Conservation (phyloP, 2,797 vertebrate genomes). For the Pangasius mekongensis region DNA sequence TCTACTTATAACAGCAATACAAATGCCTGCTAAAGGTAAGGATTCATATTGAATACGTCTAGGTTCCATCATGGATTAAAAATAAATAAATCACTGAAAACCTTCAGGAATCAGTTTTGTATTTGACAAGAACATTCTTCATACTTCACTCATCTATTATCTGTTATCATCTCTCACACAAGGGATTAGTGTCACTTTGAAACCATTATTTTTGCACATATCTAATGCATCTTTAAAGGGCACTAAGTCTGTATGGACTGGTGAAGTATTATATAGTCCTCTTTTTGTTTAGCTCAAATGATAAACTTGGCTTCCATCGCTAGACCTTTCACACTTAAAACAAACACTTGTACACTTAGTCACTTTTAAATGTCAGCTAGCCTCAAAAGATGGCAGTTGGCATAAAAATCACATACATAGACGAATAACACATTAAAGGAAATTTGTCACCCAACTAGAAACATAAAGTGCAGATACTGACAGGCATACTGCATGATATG, state of each 20-base stretch:
- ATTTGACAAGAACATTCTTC: neutral
- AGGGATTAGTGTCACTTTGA: neutral
- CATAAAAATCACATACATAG: conserved; percentile 48
- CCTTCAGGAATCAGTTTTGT: neutral
- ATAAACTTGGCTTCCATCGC: conserved; percentile 61
- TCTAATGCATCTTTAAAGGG: neutral
- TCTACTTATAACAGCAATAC: neutral
- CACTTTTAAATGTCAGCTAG: conserved; percentile 83
- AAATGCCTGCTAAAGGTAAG: neutral
- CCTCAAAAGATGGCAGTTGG: conserved; percentile 50
- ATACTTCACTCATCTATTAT: neutral
- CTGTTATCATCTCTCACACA: neutral
- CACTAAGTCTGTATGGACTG: neutral
- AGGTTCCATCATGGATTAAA: neutral
- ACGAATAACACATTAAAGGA: conserved; percentile 65
- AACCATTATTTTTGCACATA: neutral
- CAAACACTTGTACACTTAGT: conserved; percentile 85
- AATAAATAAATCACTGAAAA: neutral
- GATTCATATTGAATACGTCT: neutral
- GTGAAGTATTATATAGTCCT: neutral
- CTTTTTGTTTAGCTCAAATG: conserved; percentile 36
- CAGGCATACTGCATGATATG: neutral
- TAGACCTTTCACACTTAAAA: conserved; percentile 81
- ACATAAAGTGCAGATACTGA: neutral
- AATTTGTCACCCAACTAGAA: neutral